Evolutionary conservation across 2,888 invertebrate genomes (phyloP).

Genomic region (Drosophila kambysellisi): DNA sequence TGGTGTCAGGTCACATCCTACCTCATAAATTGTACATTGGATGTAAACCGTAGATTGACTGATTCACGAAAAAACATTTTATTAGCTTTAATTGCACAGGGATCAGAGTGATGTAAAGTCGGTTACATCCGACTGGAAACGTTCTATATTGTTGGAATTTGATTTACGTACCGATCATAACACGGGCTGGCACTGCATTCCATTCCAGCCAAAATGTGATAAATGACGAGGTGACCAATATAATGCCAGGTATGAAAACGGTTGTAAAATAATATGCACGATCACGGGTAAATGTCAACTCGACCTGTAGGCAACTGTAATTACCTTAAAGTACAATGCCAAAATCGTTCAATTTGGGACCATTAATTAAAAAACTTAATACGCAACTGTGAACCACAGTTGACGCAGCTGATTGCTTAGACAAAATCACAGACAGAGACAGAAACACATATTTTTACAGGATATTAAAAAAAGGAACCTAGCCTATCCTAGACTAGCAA

Average conservation of each 20-base stretch:
- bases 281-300: slow-evolving; percentile 97
- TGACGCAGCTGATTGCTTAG: slow-evolving; percentile 41
- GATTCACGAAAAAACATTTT: background rate
- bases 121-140: background rate
- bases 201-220: slow-evolving; percentile 99
- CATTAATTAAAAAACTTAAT: slow-evolving; percentile 51
- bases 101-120: slow-evolving; percentile 1
- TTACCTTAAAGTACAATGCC: slow-evolving; percentile 89
- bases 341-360: slow-evolving; percentile 45
- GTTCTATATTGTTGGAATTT: slow-evolving; percentile 31
- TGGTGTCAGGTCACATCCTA: background rate
- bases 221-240: slow-evolving; percentile 98
- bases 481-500: slow-evolving; percentile 32
- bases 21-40: background rate
- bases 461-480: slow-evolving; percentile 7
- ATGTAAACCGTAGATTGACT: background rate
- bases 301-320: slow-evolving; percentile 98
- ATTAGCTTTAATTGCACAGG: background rate
- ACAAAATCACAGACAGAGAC: slow-evolving; percentile 34
- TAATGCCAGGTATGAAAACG: slow-evolving; percentile 98
- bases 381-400: slow-evolving; percentile 39
- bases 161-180: slow-evolving; percentile 94
- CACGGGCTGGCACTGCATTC: slow-evolving; percentile 98
- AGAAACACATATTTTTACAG: slow-evolving; percentile 21
- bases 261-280: slow-evolving; percentile 98